Evolutionary conservation across 2,113 vertebrate species (phyloP), one percentile per base, ranked within the genome.

Genomic region (Neotoma lepida): DNA sequence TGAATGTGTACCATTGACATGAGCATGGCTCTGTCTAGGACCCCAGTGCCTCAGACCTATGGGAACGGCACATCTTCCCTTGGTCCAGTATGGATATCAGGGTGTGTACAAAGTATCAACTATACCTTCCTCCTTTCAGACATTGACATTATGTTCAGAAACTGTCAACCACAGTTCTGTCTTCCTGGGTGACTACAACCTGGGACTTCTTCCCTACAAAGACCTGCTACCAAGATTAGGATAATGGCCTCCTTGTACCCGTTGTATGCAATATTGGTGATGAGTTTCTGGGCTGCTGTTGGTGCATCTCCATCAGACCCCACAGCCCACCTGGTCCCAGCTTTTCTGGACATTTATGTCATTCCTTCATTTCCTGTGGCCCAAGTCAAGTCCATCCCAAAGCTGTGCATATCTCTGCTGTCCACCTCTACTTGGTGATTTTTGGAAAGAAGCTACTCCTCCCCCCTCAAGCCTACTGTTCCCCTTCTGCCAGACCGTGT

Each of bases 171-270:
- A 61, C 22, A 82, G n/a, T 24, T 81, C 33, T 58, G 20, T 8
- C 77, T 81, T 81, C 80, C 54, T 82, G 54, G 80, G 80, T 82
- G 24, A 61, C 54, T 82, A 82, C 78, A 82, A 41, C n/a, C 80
- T 41, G 80, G 41, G 24, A 58, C 13, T 39, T n/a, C n/a, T 82
- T 24, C 80, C n/a, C n/a, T 82, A 41, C 78, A 82, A n/a, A 82
- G 78, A 41, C 54, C 77, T 58, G 18, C 51, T 39, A 39, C 35
- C 22, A 39, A 56, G 51, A 26, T 58, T 14, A 58, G 6, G 6
- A n/a, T n/a, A 81, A 49, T 20, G 76, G 17, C 8, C 30, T 18
- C 46, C 30, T 41, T 61, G 14, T 28, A 2, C 35, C 54, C 41
- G 22, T 58, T 17, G 20, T 39, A 8, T 39, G 54, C 17, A 14